A percentile compares a stretch with the other conserved stretches of the same genome.
phyloP scores from a whole-genome alignment of 2,888 invertebrate genomes.

The Byasa hedistus region DNA sequence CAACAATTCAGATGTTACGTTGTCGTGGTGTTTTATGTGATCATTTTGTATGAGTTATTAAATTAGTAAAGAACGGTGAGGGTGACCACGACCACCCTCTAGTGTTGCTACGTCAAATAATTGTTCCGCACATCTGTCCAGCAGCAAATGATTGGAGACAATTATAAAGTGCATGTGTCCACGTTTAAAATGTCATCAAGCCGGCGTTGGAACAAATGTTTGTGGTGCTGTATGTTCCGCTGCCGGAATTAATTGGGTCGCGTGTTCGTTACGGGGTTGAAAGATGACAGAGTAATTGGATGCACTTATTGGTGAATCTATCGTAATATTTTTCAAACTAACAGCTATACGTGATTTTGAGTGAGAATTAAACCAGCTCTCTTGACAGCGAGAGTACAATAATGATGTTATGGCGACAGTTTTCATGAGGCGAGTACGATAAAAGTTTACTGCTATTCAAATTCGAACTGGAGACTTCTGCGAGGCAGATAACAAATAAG shows the following conservation, averaged over 20 bases:
- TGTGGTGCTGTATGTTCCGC: constrained; percentile 42
- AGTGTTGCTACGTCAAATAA: constrained; percentile 17
- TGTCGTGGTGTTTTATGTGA: no score
- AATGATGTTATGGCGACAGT: no score
- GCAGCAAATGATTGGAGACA: constrained; percentile 39
- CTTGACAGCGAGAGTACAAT: no score
- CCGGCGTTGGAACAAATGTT: constrained; percentile 42
- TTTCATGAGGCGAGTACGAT: no score
- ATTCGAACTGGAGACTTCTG: no score
- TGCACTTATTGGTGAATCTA: no score
- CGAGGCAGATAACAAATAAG: no score
- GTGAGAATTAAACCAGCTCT: no score
- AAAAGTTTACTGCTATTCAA: no score
- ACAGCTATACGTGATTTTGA: no score
- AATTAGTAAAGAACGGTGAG: not conserved
- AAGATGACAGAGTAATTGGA: not conserved
- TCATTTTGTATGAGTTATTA: not conserved
- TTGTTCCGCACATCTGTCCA: constrained; percentile 30
- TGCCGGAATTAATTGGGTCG: constrained; percentile 22
- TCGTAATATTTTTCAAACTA: no score
- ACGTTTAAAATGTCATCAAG: constrained; percentile 59
- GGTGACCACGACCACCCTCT: not conserved
- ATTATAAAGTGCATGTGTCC: constrained; percentile 52
- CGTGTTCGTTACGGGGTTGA: not conserved
- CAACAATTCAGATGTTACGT: no score